Conservation (phyloP, 2,888 invertebrate genomes). For the Bellardia pandia region DNA sequence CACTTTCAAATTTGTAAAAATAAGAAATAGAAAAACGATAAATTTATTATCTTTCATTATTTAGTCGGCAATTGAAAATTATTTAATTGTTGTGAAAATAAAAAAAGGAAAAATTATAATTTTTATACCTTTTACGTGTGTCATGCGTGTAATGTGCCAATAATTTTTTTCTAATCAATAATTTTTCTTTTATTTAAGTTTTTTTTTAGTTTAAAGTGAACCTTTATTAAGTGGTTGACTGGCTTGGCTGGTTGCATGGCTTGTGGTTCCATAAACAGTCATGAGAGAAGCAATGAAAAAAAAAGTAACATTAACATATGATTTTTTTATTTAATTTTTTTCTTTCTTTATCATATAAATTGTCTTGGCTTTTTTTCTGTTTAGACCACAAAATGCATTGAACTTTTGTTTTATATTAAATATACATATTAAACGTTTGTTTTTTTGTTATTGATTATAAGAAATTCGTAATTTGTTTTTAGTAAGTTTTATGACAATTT, state of each 20-base stretch:
- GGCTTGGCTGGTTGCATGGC: neutral
- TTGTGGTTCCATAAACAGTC: conserved; percentile 50
- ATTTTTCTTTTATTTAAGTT: neutral
- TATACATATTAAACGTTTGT: neutral
- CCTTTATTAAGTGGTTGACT: conserved; percentile 4
- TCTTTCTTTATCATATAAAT: conserved; percentile 13
- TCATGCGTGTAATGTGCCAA: conserved; percentile 47
- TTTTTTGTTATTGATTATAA: neutral
- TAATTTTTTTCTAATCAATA: conserved; percentile 28
- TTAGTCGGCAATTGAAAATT: conserved; percentile 62
- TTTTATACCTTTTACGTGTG: conserved; percentile 58
- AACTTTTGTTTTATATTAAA: conserved; percentile 34
- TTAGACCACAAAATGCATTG: conserved; percentile 58
- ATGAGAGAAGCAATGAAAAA: conserved; percentile 10
- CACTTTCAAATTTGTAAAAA: conserved; percentile 39
- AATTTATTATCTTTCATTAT: conserved; percentile 46
- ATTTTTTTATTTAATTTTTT: neutral
- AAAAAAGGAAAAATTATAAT: conserved; percentile 42
- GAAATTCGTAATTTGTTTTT: neutral
- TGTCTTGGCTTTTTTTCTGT: conserved; percentile 4
- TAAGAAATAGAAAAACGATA: conserved; percentile 6
- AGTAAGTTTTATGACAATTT: neutral
- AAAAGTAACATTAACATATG: conserved; percentile 28
- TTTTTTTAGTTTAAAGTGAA: neutral
- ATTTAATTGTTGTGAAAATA: conserved; percentile 3